A percentile compares a stretch with the other conserved stretches of the same genome.
phyloP scores from a whole-genome alignment of 1,140 invertebrate genomes.

The Pemphigus obesinymphae region DNA sequence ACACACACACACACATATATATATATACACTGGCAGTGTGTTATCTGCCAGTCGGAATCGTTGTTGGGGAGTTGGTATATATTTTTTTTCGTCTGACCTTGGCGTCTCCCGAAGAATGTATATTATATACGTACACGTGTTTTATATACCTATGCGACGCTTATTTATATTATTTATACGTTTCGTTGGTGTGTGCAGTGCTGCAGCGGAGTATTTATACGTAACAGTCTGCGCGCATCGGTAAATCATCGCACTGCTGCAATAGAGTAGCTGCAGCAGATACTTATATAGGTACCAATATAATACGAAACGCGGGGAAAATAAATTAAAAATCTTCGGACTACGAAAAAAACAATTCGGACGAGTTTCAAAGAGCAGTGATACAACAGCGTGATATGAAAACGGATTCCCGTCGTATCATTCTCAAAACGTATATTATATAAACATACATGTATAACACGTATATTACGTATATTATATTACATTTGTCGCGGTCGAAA shows the following conservation, averaged over 20 bases:
- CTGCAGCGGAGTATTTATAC: background rate
- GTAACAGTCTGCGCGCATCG: background rate
- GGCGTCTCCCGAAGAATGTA: slow-evolving; percentile 31
- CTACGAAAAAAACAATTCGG: too few species aligned
- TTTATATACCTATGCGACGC: background rate
- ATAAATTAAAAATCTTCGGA: background rate
- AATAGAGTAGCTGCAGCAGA: too few species aligned
- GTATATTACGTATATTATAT: too few species aligned
- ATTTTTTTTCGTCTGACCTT: slow-evolving; percentile 42
- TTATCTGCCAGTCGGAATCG: slow-evolving; percentile 40
- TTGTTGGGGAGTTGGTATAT: slow-evolving; percentile 12
- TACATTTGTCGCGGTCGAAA: too few species aligned
- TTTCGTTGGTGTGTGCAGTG: background rate
- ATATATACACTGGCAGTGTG: background rate
- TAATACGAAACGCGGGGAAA: background rate
- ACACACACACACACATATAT: background rate
- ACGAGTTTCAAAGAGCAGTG: too few species aligned
- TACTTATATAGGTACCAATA: too few species aligned
- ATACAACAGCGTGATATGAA: too few species aligned
- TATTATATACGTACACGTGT: background rate
- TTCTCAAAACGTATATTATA: too few species aligned
- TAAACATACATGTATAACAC: too few species aligned
- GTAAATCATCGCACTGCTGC: background rate
- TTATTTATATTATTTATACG: slow-evolving; percentile 22
- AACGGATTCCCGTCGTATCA: too few species aligned